Base-by-base conservation (phyloP, 2,888 invertebrate species). In the Monoplex corrugatus region DNA sequence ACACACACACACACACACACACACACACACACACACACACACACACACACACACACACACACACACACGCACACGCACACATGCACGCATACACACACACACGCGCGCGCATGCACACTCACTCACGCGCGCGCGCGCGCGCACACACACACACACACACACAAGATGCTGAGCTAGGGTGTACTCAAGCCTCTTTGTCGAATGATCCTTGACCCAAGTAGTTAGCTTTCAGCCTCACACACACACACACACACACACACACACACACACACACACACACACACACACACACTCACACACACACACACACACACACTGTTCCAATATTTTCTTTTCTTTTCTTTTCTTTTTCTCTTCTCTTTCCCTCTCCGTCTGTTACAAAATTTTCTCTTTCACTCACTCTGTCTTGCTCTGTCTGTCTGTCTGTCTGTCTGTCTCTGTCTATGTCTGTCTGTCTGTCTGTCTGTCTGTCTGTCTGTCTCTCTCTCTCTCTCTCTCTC, bases 391-490 rank as follows among this genome's bases (percentile, higher is more conserved):
- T 78, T 23, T 43, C 78, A 8, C 75, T 78, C 75, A 40, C 75
- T 78, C 75, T 78, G 38, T 78, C 40, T 78, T 40, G 38, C 38
- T 78, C 75, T 78, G 16, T 72, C 72, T 72, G 35, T 72, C 72
- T 72, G 16, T 78, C 72, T 72, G 8, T 72, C 32, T 72, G 8
- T 72, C 72, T 78, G 16, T 78, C 78, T 78, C 43, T 78, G 40
- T 78, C 43, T 78, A 38, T 40, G 23, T 78, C 78, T 78, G 8
- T 78, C 40, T 78, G 40, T 38, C 78, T 78, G 19, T 78, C 78
- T 78, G 40, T 78, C 78, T 78, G 40, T 78, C 78, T 78, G 40
- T 78, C 78, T 78, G 40, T 78, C 78, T 78, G 40, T 78, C 78
- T 78, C 78, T 78, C 78, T 78, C 78, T 43, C 78, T 43, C 43